Percentiles rank a stretch among this genome's conserved stretches.
phyloP scores from a whole-genome alignment of 2,888 invertebrate genomes.

The Fragum whitleyi region DNA sequence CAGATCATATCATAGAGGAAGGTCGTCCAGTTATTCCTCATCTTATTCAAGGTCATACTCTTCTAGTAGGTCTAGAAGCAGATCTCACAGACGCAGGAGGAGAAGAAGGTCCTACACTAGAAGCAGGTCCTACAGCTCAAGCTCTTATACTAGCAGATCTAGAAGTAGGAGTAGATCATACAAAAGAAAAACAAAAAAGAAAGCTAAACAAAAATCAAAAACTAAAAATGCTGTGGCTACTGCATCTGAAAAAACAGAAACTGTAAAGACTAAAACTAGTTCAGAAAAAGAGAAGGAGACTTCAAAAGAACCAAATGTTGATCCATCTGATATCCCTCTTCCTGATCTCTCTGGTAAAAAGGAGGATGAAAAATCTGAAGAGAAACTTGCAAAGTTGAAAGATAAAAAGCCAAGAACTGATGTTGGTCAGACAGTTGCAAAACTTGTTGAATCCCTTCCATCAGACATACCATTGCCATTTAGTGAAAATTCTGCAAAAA shows the following conservation, averaged over 20 bases:
- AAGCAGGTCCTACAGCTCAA: constrained; percentile 67
- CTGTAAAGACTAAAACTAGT: constrained; percentile 51
- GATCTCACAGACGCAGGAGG: constrained; percentile 69
- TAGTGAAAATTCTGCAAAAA: constrained; percentile 57
- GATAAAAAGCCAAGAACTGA: constrained; percentile 70
- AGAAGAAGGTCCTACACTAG: constrained; percentile 72
- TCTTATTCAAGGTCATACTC: constrained; percentile 68
- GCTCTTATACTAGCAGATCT: constrained; percentile 67
- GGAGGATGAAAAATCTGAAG: constrained; percentile 67
- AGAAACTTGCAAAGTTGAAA: constrained; percentile 69
- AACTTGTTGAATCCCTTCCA: constrained; percentile 61
- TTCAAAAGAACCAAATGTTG: constrained; percentile 59
- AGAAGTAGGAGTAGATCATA: constrained; percentile 62
- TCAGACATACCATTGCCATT: constrained; percentile 66
- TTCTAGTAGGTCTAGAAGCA: constrained; percentile 69
- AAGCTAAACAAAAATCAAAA: constrained; percentile 31
- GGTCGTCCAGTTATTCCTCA: constrained; percentile 72
- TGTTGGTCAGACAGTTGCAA: constrained; percentile 63
- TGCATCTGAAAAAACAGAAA: constrained; percentile 27
- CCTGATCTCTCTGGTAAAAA: constrained; percentile 71
- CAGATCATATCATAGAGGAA: constrained; percentile 62
- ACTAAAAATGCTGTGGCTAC: neutral
- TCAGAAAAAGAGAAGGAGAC: constrained; percentile 52
- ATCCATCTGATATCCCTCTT: constrained; percentile 77
- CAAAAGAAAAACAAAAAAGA: constrained; percentile 51